Conservation (phyloP, 2,888 invertebrate genomes). For the Pyrrhosoma nymphula region DNA sequence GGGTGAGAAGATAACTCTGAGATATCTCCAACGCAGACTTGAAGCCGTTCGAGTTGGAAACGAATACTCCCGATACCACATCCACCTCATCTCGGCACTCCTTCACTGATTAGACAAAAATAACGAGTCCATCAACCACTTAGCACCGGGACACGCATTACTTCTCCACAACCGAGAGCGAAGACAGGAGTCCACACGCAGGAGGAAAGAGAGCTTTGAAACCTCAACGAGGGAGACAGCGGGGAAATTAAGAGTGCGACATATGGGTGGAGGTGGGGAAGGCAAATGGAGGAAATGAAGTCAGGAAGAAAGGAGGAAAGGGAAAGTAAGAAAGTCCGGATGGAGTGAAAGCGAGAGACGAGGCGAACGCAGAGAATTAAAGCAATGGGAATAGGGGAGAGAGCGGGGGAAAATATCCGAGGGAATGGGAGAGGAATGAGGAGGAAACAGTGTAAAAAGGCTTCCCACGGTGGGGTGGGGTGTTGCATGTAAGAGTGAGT, state of each 20-base stretch:
- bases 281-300: background rate
- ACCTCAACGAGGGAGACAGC: background rate
- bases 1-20: too few species aligned
- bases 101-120: too few species aligned
- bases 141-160: too few species aligned
- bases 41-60: too few species aligned
- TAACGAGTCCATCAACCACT: too few species aligned
- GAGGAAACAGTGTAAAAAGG: background rate
- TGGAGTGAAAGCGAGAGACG: background rate
- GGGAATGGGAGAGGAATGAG: background rate
- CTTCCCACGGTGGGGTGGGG: background rate
- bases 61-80: too few species aligned
- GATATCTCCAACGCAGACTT: too few species aligned
- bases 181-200: too few species aligned
- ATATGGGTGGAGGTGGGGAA: background rate
- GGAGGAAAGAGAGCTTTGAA: background rate
- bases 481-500: background rate
- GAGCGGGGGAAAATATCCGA: background rate
- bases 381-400: background rate
- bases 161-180: too few species aligned
- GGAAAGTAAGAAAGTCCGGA: background rate
- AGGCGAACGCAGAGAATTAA: background rate
- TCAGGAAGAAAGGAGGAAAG: background rate
- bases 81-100: too few species aligned
- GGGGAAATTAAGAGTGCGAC: background rate